A percentile compares a stretch with the other conserved stretches of the same genome.
These are phyloP conservation scores for Anarhynchus alexandrinus DNA, from an alignment of 2,113 vertebrate genomes.

Conservation along the genomic window DNA sequence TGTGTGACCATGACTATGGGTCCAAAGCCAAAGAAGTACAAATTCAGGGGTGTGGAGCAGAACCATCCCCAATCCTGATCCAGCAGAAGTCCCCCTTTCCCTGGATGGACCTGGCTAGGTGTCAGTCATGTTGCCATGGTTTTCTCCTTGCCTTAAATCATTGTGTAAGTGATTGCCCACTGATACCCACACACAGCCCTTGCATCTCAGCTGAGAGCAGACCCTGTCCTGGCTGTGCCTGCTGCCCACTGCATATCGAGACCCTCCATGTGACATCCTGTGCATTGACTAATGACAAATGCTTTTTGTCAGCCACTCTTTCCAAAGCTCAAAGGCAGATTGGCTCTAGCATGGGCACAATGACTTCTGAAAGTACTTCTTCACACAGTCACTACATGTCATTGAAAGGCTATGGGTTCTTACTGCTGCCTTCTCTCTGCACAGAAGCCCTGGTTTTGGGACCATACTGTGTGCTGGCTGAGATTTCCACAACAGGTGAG, in stretches of 20 bases:
- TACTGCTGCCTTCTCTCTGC: not conserved
- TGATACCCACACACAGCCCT: not conserved
- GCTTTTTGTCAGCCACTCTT: not conserved
- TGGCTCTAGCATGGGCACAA: not conserved
- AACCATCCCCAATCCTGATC: not conserved
- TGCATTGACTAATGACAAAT: not conserved
- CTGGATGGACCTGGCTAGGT: not conserved
- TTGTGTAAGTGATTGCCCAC: not conserved
- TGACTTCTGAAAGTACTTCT: not conserved
- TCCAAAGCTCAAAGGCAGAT: not conserved
- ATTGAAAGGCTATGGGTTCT: not conserved
- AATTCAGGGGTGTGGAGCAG: not conserved
- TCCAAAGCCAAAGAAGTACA: not conserved
- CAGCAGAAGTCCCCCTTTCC: not conserved
- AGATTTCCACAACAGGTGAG: not conserved
- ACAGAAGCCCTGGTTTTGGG: not conserved
- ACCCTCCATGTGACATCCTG: not conserved
- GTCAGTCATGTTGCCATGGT: not conserved
- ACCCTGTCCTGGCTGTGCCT: not conserved
- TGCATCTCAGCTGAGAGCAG: not conserved
- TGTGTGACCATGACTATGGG: not conserved
- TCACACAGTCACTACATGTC: fast-evolving
- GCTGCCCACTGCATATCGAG: not conserved
- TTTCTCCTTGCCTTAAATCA: not conserved
- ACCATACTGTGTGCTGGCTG: not conserved